phyloP scores from a whole-genome alignment of 2,113 vertebrate species.

The Microcebus ravelobensis region DNA sequence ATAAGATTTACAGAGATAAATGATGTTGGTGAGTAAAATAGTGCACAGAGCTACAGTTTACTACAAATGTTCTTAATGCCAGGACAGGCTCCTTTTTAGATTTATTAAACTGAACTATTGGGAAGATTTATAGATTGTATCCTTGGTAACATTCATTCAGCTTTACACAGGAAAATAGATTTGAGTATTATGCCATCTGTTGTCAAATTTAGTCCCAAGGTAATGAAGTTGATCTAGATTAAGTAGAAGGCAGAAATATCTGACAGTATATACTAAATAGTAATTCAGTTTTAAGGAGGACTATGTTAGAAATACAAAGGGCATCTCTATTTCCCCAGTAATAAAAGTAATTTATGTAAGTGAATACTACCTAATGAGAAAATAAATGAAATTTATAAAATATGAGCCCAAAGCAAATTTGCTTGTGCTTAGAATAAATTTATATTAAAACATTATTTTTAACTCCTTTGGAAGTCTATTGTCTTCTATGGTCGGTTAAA shows the following conservation, averaged over 20 bases:
- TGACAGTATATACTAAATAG: constrained; percentile 24
- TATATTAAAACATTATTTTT: constrained; percentile 9
- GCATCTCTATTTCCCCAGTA: constrained; percentile 45
- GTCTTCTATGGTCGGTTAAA: background rate
- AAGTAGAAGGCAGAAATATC: constrained; percentile 26
- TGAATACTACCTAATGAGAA: constrained; percentile 49
- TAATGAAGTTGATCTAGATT: constrained; percentile 36
- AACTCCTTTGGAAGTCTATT: constrained; percentile 3
- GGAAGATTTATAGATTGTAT: constrained; percentile 37
- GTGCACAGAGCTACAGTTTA: background rate
- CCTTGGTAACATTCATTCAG: constrained; percentile 36
- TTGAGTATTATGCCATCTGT: constrained; percentile 32
- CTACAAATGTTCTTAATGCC: background rate
- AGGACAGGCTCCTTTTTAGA: constrained; percentile 15
- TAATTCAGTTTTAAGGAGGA: constrained; percentile 54
- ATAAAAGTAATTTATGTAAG: constrained; percentile 29
- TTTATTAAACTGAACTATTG: constrained; percentile 23
- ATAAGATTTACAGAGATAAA: constrained; percentile 30
- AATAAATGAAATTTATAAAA: constrained; percentile 33
- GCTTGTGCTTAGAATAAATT: constrained; percentile 38
- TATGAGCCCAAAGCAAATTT: constrained; percentile 1
- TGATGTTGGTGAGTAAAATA: constrained; percentile 17
- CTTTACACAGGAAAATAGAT: constrained; percentile 52
- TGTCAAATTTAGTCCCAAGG: constrained; percentile 44
- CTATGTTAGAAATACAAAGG: constrained; percentile 34